phyloP scores from a whole-genome alignment of 2,113 vertebrate genomes.

The Neofelis nebulosa region DNA sequence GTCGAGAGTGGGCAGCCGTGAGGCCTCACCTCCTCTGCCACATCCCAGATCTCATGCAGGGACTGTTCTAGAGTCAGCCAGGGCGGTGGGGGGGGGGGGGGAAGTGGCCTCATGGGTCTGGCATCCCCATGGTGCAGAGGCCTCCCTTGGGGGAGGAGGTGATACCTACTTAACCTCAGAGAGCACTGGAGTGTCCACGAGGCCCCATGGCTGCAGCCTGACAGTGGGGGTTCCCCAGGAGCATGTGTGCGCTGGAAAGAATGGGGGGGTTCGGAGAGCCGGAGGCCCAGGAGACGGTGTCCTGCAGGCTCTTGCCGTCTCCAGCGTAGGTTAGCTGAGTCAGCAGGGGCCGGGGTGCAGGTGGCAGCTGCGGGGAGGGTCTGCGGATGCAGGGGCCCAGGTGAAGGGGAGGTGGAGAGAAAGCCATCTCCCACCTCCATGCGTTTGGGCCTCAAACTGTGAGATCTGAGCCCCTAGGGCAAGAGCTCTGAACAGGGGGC shows the following conservation, averaged over 20 bases:
- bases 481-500: not conserved
- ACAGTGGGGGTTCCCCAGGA: not conserved
- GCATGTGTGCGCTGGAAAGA: fast-evolving
- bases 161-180: not conserved
- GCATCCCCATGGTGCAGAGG: fast-evolving
- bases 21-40: not conserved
- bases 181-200: fast-evolving
- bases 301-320: fast-evolving
- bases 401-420: not conserved
- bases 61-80: not conserved
- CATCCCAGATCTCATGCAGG: fast-evolving
- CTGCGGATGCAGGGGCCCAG: fast-evolving
- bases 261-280: not conserved
- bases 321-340: fast-evolving
- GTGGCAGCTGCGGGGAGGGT: not conserved
- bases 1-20: not conserved
- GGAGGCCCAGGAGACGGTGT: not conserved
- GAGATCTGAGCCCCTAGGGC: not conserved
- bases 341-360: not conserved
- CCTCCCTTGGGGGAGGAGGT: fast-evolving
- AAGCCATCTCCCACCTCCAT: not conserved
- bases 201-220: not conserved
- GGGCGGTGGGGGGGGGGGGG: too few relatives aligned
- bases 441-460: not conserved
- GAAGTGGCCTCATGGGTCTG: not conserved